Evolutionary conservation across 2,797 vertebrate genomes (phyloP), one percentile per base, ranked within the genome.

Genomic region (Acanthiza pusilla): DNA sequence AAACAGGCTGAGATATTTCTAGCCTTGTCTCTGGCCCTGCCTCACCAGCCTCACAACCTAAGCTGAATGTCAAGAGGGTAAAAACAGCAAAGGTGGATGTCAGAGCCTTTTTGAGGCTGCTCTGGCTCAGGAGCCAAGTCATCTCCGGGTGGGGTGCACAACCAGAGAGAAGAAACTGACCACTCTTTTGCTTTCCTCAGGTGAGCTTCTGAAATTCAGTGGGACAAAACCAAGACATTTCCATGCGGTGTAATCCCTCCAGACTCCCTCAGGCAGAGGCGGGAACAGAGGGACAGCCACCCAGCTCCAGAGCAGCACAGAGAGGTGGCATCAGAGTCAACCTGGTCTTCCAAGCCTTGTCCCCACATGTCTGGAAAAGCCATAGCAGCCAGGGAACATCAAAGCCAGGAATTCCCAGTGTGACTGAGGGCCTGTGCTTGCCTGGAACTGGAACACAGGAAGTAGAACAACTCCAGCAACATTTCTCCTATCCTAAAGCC

Each of bases 101-200:
- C 79, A 85, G 72, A 91, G 17, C 8, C 30, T 54, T 85, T 38
- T 65, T 74, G 22, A 77, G 62, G 58, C 43, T 81, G 9, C 43
- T 55, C 27, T 58, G 30, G 8, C 38, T 85, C 74, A 45, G 38
- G 8, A 77, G 8, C 5, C 13, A 60, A 30, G 5, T 67, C 18
- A 18, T 18, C 5, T 61, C 16, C 55, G 55, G 36, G 3, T 36
- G 32, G 17, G 17, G 4, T 0, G 0, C 9, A 26, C 48, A 42
- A 63, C 6, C 67, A 83, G 11, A 54, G 12, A 57, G 30, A 32
- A 60, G 34, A 66, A 82, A 73, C 42, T 0, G 1, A 78, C 5
- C 25, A 47, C n/a, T 42, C 1, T 23, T 36, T 45, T 47, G 3
- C 12, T 92, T 63, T 76, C n/a, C 30, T 93, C 16, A 4, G 25